Percentiles rank a stretch among this genome's conserved stretches.
These are phyloP conservation scores for Diacarnus erythraeanus DNA, from an alignment of 37 sponge, comb jelly and placozoan species.

Conservation along the genomic window DNA sequence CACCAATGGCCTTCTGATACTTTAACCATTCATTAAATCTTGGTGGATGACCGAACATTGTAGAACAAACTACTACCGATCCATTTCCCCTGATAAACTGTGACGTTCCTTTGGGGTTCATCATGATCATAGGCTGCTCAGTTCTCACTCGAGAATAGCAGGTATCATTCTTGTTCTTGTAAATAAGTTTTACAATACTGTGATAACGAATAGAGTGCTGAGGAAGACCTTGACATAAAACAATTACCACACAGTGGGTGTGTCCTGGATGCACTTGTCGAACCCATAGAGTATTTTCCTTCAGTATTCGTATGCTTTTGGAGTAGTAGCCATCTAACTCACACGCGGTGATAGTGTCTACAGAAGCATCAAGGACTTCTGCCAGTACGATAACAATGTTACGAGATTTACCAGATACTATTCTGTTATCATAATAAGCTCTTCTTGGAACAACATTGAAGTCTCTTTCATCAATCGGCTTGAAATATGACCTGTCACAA, in stretches of 20 bases:
- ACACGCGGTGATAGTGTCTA: not conserved
- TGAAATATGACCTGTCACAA: not conserved
- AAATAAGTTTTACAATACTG: not conserved
- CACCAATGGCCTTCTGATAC: slow-evolving; percentile 2
- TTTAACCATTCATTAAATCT: not conserved
- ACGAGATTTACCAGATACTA: not conserved
- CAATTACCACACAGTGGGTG: not conserved
- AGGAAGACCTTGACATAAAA: not conserved
- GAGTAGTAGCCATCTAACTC: not conserved
- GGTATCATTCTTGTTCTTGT: not conserved
- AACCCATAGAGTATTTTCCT: not conserved
- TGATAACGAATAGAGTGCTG: not conserved
- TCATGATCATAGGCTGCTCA: not conserved
- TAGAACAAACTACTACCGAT: not conserved
- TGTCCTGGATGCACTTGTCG: not conserved
- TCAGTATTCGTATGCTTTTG: not conserved
- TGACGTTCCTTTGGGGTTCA: not conserved
- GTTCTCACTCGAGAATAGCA: not conserved
- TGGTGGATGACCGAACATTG: not conserved
- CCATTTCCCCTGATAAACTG: not conserved
- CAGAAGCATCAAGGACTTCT: not conserved
- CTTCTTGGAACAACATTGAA: not conserved
- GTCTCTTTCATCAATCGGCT: not conserved
- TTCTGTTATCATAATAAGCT: slow-evolving; percentile 1
- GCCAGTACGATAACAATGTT: not conserved